These are phyloP conservation scores for Andrena camellia DNA, from an alignment of 2,888 invertebrate species.

Conservation along the genomic window DNA sequence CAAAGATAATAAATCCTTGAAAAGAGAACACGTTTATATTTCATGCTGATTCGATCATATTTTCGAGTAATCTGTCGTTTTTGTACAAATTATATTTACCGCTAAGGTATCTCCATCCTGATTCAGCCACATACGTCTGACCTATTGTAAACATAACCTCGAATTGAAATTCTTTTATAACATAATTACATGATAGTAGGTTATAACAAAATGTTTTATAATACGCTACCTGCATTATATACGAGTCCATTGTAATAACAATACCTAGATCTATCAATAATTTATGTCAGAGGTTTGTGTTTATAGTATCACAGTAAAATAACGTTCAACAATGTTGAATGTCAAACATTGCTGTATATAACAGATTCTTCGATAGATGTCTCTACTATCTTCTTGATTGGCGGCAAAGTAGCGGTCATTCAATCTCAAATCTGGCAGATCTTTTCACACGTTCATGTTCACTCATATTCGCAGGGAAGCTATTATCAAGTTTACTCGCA, in stretches of 20 bases:
- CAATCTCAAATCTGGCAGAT: too few species aligned
- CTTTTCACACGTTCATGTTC: too few species aligned
- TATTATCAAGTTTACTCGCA: too few species aligned
- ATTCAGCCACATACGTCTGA: constrained; percentile 80
- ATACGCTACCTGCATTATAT: constrained; percentile 76
- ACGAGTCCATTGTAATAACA: constrained; percentile 73
- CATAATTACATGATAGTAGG: too few species aligned
- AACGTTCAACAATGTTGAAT: not conserved
- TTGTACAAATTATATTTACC: constrained; percentile 71
- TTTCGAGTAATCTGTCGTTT: not conserved
- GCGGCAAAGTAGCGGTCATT: not conserved
- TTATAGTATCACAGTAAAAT: not conserved
- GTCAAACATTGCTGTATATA: not conserved
- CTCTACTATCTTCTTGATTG: not conserved
- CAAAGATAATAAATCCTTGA: constrained; percentile 80
- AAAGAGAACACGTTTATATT: constrained; percentile 31
- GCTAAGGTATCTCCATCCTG: constrained; percentile 81
- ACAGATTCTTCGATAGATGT: constrained; percentile 7
- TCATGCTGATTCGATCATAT: constrained; percentile 8
- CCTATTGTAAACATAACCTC: constrained; percentile 70
- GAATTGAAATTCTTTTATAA: not conserved
- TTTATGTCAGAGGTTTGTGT: constrained; percentile 3
- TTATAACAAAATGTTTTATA: not conserved
- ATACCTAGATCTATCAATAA: not conserved
- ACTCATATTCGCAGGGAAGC: too few species aligned